Base-by-base conservation (phyloP, 2,797 vertebrate genomes). In the Tapera naevia region DNA sequence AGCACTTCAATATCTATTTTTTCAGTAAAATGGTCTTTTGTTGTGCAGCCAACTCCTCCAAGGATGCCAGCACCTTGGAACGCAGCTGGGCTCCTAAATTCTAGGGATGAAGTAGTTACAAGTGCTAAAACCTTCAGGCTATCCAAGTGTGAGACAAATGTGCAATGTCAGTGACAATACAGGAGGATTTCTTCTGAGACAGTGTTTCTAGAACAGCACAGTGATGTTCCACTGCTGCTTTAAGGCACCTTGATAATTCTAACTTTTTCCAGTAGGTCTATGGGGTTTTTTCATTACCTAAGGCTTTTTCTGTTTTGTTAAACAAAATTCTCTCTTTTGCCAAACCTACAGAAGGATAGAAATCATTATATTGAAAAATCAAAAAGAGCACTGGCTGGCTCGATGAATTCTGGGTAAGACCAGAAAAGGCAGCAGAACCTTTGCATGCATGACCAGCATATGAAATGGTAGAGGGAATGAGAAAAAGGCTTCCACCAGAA, bases 371-470 rank as follows among this genome's bases (percentile, higher is more conserved):
- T 27, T 70, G 85, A 94, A 83, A 72, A 73, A 54, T 60, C 94
- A 75, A 74, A 84, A 69, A 32, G 50, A 85, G 65, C 92, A 80
- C 71, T 94, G 89, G 94, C 90, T 96, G 91, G 62, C 83, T 3
- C 85, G 58, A 46, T 86, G 96, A 81, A 91, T 51, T 72, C 95
- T 91, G 85, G 97, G 97, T 96, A 96, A 96, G 96, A 28, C 8
- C 51, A 88, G 67, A 39, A 84, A 54, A 13, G 58, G 66, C 88
- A 93, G 28, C 7, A 32, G 89, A 93, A 61, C 54, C 93, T 88
- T 17, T 11, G 61, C 10, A 9, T 74, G 53, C 84, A 43, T 0
- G 24, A 80, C 28, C 45, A 32, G 91, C 71, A 83, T 54, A 14
- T 4, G 18, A 70, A 91, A 48, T 7, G 57, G 85, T 85, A 82